Percentiles rank a stretch among this genome's conserved stretches.
phyloP scores from a whole-genome alignment of 2,797 vertebrate genomes.

The Pipistrellus pipistrellus region DNA sequence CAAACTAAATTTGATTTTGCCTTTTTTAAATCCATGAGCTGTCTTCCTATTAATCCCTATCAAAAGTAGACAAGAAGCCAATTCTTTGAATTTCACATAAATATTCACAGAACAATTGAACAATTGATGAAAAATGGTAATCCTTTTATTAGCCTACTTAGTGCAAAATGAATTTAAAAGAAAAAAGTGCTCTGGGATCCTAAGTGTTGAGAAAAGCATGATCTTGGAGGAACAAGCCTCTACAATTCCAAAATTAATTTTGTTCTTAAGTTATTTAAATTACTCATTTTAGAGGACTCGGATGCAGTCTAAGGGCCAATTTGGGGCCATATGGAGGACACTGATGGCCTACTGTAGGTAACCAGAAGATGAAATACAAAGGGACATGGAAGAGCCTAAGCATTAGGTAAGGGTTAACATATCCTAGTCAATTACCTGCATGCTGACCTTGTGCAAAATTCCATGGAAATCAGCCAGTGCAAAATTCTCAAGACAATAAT shows the following conservation, averaged over 20 bases:
- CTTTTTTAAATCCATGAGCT: background rate
- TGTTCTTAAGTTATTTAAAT: background rate
- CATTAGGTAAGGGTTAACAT: background rate
- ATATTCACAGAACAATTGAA: background rate
- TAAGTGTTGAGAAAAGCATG: background rate
- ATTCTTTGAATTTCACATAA: background rate
- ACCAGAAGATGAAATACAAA: background rate
- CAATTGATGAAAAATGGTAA: background rate
- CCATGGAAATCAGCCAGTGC: background rate
- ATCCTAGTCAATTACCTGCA: background rate
- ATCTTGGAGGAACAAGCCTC: background rate
- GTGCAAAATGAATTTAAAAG: background rate
- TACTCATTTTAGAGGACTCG: background rate
- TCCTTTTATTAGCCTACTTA: background rate
- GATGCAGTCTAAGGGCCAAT: background rate
- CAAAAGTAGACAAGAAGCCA: background rate
- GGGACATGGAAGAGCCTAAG: background rate
- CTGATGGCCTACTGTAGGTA: background rate
- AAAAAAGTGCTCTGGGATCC: background rate
- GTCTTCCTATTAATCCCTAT: background rate
- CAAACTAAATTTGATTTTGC: background rate
- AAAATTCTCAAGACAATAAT: conserved; percentile 9
- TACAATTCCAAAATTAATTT: background rate
- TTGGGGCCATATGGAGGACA: background rate
- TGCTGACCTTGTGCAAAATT: background rate